These are phyloP conservation scores for Clinocottus analis DNA, from an alignment of 2,113 vertebrate genomes.

Conservation along the genomic window DNA sequence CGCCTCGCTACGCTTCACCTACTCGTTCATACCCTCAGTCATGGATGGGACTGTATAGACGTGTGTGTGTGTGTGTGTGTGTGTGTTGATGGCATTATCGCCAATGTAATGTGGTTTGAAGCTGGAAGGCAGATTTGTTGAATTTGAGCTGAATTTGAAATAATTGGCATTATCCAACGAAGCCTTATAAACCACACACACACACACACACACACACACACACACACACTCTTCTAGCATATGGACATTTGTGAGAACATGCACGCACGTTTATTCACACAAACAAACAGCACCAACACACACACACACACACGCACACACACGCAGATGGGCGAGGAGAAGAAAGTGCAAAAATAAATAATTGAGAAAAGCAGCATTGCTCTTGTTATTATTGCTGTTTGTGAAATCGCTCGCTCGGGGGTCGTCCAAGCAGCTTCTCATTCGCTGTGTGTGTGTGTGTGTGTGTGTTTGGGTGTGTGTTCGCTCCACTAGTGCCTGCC, in stretches of 20 bases:
- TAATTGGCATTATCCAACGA: slow-evolving; percentile 55
- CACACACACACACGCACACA: not conserved
- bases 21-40: slow-evolving; percentile 66
- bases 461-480: slow-evolving; percentile 17
- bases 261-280: not conserved
- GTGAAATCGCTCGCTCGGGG: slow-evolving; percentile 70
- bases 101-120: slow-evolving; percentile 52
- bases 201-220: slow-evolving; percentile 14
- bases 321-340: not conserved
- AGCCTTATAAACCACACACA: slow-evolving; percentile 12
- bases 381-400: slow-evolving; percentile 68
- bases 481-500: slow-evolving; percentile 37
- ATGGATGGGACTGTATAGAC: slow-evolving; percentile 47
- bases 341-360: slow-evolving; percentile 60
- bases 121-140: slow-evolving; percentile 59
- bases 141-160: slow-evolving; percentile 68
- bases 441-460: slow-evolving; percentile 15
- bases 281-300: slow-evolving; percentile 9
- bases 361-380: slow-evolving; percentile 58
- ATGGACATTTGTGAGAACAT: slow-evolving; percentile 18
- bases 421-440: slow-evolving; percentile 64
- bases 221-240: slow-evolving; percentile 1
- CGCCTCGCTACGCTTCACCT: slow-evolving; percentile 68
- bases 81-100: slow-evolving; percentile 46
- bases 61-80: slow-evolving; percentile 37